A percentile compares a stretch with the other conserved stretches of the same genome.
phyloP scores from a whole-genome alignment of 2,797 vertebrate genomes.

The Oceanodroma leucorhoa region DNA sequence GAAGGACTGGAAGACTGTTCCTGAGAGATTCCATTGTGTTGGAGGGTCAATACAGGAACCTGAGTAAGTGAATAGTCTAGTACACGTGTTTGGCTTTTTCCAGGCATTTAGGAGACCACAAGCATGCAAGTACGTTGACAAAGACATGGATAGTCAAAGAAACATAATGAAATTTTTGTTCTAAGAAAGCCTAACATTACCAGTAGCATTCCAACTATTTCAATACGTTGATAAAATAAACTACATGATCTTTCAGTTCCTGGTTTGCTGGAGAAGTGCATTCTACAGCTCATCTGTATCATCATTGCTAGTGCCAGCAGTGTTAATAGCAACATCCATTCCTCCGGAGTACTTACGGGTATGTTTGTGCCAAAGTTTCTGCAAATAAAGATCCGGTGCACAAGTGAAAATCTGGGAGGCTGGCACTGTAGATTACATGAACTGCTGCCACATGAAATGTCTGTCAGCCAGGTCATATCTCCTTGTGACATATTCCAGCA shows the following conservation, averaged over 20 bases:
- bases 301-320: not conserved
- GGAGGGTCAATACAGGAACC: conserved; percentile 91
- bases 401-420: not conserved
- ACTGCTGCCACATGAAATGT: not conserved
- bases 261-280: not conserved
- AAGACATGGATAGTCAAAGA: not conserved
- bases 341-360: not conserved
- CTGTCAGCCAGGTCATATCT: not conserved
- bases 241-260: not conserved
- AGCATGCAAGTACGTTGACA: rapidly evolving
- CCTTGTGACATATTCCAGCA: not conserved
- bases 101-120: not conserved
- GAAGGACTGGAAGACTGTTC: conserved; percentile 95
- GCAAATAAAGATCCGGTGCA: not conserved
- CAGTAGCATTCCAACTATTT: not conserved
- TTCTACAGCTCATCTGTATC: not conserved
- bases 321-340: not conserved
- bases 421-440: not conserved
- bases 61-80: conserved; percentile 81
- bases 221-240: not conserved
- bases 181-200: not conserved
- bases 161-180: not conserved
- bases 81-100: not conserved
- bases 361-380: not conserved
- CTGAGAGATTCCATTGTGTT: conserved; percentile 96